These are phyloP conservation scores for Tringa solitaria DNA, from an alignment of 2,113 vertebrate species.

Conservation along the genomic window DNA sequence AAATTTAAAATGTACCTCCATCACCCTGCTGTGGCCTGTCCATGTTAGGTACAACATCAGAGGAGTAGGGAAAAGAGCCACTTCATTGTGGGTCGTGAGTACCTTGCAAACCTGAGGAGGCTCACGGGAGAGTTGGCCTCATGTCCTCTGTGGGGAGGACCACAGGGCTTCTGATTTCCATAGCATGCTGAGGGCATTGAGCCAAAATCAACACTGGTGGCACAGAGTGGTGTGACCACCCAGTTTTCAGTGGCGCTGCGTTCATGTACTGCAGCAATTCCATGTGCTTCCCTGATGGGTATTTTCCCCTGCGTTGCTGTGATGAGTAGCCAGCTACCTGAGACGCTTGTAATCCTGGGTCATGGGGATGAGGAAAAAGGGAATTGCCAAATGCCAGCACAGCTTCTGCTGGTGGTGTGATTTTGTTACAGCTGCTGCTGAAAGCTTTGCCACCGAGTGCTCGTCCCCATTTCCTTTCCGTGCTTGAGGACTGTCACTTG, in stretches of 20 bases:
- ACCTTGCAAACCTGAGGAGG: not conserved
- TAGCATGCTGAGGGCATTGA: not conserved
- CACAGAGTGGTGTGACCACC: not conserved
- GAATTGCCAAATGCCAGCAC: not conserved
- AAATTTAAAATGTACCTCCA: not conserved
- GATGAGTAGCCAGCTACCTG: not conserved
- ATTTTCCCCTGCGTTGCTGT: not conserved
- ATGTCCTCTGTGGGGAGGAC: not conserved
- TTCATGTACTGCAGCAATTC: not conserved
- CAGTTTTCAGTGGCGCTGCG: not conserved
- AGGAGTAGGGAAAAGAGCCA: not conserved
- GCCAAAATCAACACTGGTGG: not conserved
- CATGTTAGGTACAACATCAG: not conserved
- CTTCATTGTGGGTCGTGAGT: not conserved
- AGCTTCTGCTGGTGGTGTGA: not conserved
- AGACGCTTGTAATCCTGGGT: not conserved
- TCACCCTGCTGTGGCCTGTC: not conserved
- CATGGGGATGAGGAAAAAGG: not conserved
- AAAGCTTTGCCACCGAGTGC: not conserved
- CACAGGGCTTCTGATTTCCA: not conserved
- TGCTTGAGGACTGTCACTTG: not conserved
- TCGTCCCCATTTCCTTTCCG: fast-evolving
- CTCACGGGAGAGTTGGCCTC: not conserved
- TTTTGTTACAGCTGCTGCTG: not conserved
- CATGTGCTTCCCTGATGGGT: not conserved